Percentiles rank a stretch among this genome's conserved stretches.
Conservation (phyloP, 2,888 invertebrate genomes). For the Leptinotarsa haldemani region DNA sequence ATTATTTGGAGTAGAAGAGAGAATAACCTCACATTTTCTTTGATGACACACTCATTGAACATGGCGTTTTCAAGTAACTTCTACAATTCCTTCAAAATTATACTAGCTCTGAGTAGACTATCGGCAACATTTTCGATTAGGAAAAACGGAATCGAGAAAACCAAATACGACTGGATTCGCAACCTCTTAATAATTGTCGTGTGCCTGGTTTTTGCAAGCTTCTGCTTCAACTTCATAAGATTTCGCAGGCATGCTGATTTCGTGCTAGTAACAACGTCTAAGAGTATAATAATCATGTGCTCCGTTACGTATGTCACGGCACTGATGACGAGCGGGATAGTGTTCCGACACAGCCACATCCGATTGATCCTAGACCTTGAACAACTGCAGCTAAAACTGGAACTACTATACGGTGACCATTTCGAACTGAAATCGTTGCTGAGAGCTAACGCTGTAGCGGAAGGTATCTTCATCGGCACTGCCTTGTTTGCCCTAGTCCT, state of each 20-base stretch:
- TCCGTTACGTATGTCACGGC: background rate
- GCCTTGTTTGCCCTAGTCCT: background rate
- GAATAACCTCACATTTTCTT: background rate
- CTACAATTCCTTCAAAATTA: constrained; percentile 2
- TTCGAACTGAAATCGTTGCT: background rate
- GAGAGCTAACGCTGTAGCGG: background rate
- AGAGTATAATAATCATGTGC: background rate
- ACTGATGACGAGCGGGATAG: background rate
- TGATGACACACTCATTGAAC: background rate
- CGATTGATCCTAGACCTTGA: background rate
- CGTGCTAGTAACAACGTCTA: constrained; percentile 2
- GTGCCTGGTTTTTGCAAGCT: background rate
- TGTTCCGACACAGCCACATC: constrained; percentile 6
- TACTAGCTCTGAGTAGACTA: background rate
- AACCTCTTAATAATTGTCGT: background rate
- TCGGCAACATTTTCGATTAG: background rate
- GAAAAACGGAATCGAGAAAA: background rate
- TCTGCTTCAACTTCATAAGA: background rate
- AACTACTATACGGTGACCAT: constrained; percentile 2
- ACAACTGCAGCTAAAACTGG: constrained; percentile 1
- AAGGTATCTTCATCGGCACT: background rate
- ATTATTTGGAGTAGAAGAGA: background rate
- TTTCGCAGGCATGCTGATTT: background rate
- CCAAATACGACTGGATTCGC: background rate
- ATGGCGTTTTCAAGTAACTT: background rate